These are phyloP conservation scores for Drosophila rubida DNA, from an alignment of 2,888 invertebrate genomes.

Conservation along the genomic window DNA sequence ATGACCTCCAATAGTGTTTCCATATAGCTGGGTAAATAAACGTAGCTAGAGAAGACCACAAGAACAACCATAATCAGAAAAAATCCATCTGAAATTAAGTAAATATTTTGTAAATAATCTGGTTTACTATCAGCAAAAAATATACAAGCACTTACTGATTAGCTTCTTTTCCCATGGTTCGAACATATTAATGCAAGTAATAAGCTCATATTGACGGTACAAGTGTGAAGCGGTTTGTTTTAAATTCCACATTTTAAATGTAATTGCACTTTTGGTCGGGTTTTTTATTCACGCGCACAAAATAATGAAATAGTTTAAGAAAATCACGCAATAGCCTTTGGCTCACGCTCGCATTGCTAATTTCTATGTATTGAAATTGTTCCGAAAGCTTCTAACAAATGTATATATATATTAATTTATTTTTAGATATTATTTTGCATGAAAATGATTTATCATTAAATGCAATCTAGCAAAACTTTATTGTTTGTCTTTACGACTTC, in stretches of 20 bases:
- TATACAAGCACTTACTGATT: conserved; percentile 81
- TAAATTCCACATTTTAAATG: conserved; percentile 49
- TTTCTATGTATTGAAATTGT: not conserved
- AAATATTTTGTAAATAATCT: not conserved
- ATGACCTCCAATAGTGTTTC: conserved; percentile 80
- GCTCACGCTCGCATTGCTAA: conserved; percentile 8
- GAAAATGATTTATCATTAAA: not conserved
- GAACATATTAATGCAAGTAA: conserved; percentile 85
- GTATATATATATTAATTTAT: not conserved
- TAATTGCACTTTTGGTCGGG: not conserved
- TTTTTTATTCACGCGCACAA: conserved; percentile 1
- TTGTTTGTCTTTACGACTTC: conserved; percentile 19
- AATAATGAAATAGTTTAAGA: conserved; percentile 3
- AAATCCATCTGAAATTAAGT: conserved; percentile 85
- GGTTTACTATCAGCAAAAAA: not conserved
- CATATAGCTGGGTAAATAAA: conserved; percentile 87
- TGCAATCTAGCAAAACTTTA: not conserved
- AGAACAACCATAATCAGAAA: conserved; percentile 85
- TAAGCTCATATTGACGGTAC: conserved; percentile 85
- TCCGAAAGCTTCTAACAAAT: not conserved
- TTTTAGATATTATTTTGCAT: conserved; percentile 1
- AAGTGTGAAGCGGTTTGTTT: conserved; percentile 73
- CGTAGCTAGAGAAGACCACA: conserved; percentile 86
- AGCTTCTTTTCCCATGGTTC: conserved; percentile 86
- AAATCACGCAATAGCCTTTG: conserved; percentile 1